Evolutionary conservation across 2,888 invertebrate species (phyloP), one percentile per base, ranked within the genome.

Genomic region (Scelioninae gen. 2): DNA sequence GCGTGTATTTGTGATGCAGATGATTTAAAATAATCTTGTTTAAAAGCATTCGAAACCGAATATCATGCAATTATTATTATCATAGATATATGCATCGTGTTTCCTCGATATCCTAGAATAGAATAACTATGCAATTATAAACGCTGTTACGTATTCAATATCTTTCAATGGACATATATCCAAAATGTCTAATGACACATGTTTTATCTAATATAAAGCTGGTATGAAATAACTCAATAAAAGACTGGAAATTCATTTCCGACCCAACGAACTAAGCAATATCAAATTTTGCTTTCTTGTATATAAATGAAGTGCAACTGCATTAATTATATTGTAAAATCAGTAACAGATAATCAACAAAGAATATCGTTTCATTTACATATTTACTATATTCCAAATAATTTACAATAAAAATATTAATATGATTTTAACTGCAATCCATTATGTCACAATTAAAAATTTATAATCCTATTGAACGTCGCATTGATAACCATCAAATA

Each of bases 121-220:
- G 55, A 43, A 57, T 58, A 28, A 46, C 35, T 35, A 45, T 41
- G n/a, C 35, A 58, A 58, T 58, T 58, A 55, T 18, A 19, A 18
- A 22, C 46, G 45, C 46, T 37, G 48, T 48, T 60, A 48, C 10
- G 28, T 28, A 60, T 48, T 60, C 48, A 60, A 46, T 46, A 46
- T 37, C 46, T 60, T 37, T 11, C 25, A 60, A 48, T 58, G 33
- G 37, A 37, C 18, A 58, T 45, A 19, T 19, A 35, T 22, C n/a
- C n/a, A n/a, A n/a, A 15, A 45, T 35, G 45, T 58, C 22, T 58
- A 31, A 58, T 22, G 33, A 33, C n/a, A 57, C 43, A n/a, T 16
- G 55, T 55, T 43, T 57, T 43, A 22, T 18, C 31, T 31, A 31
- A 43, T 57, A 18, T 18, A 19, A 55, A 28, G 25, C 11, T 43